Evolutionary conservation across 2,888 invertebrate genomes (phyloP), one percentile per base, ranked within the genome.

Genomic region (Dendrolimus houi): DNA sequence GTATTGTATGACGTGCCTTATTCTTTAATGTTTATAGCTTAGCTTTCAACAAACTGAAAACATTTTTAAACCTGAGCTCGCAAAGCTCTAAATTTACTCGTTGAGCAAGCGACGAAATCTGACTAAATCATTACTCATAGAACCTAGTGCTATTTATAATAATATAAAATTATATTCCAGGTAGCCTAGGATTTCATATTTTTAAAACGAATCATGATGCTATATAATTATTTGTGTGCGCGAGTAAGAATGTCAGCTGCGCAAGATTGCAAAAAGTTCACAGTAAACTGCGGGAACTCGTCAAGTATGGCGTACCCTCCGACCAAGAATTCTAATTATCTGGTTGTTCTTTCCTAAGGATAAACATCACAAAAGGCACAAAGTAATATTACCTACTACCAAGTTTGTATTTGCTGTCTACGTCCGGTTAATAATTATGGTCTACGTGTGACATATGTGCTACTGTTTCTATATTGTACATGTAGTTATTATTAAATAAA

Each of bases 271-370:
- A 57, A 60, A 64, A 69, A 68, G 62, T 67, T 68, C 62, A 65
- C 61, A 63, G 69, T 71, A 68, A 68, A 63, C 64, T 64, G 58
- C 61, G 59, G 55, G 64, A 65, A 63, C 64, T 71, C 64, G 65
- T 67, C 62, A 58, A 63, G 68, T 67, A 72, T 69, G 75, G 70
- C 61, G 61, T 64, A 67, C 64, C 65, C 66, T 69, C 63, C 64
- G 64, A 58, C 60, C 58, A 60, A 67, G 66, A 70, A 78, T 77
- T 65, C 69, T 66, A 71, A 64, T 67, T 64, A 75, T 71, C 68
- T 67, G 65, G 64, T 62, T 68, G 66, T 65, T 60, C 55, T 65
- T 58, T 57, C 63, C 58, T 59, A 59, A 62, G 66, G 67, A 64
- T 64, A 66, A 66, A 65, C 62, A 65, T 62, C 62, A 60, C 56